Conservation (phyloP, 2,797 vertebrate species). For the Aplochiton taeniatus region DNA sequence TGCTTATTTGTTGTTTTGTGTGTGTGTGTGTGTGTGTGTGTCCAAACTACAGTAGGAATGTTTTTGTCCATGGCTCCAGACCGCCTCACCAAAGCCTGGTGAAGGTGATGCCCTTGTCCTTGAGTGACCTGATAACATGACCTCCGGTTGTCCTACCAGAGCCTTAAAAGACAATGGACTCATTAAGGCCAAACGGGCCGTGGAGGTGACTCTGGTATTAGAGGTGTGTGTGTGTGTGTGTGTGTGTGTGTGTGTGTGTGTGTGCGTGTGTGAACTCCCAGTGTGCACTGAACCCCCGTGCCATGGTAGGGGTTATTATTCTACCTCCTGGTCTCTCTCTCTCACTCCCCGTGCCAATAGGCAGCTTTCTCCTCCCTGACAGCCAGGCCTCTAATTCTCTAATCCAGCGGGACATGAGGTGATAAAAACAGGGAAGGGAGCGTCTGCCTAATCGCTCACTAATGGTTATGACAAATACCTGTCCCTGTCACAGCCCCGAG, state of each 20-base stretch:
- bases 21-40: too few relatives aligned
- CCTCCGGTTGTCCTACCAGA: too few relatives aligned
- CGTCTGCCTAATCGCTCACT: conserved; percentile 65
- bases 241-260: conserved; percentile 24
- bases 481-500: conserved; percentile 46
- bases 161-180: too few relatives aligned
- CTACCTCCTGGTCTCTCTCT: conserved; percentile 40
- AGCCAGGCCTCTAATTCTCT: conserved; percentile 71
- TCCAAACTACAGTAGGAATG: too few relatives aligned
- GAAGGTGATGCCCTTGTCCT: too few relatives aligned
- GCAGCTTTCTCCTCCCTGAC: conserved; percentile 48
- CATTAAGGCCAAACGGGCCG: too few relatives aligned
- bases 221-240: conserved; percentile 2
- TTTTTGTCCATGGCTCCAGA: too few relatives aligned
- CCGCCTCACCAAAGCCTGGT: too few relatives aligned
- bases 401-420: conserved; percentile 65
- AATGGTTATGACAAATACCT: conserved; percentile 72
- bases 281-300: conserved; percentile 24
- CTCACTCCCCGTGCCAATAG: conserved; percentile 14
- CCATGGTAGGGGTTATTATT: conserved; percentile 45
- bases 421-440: conserved; percentile 62
- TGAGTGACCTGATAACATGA: too few relatives aligned
- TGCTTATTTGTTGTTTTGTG: too few relatives aligned
- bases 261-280: background rate
- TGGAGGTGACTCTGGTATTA: too few relatives aligned